A percentile compares a stretch with the other conserved stretches of the same genome.
phyloP scores from a whole-genome alignment of 2,113 vertebrate species.

The Zonotrichia leucophrys region DNA sequence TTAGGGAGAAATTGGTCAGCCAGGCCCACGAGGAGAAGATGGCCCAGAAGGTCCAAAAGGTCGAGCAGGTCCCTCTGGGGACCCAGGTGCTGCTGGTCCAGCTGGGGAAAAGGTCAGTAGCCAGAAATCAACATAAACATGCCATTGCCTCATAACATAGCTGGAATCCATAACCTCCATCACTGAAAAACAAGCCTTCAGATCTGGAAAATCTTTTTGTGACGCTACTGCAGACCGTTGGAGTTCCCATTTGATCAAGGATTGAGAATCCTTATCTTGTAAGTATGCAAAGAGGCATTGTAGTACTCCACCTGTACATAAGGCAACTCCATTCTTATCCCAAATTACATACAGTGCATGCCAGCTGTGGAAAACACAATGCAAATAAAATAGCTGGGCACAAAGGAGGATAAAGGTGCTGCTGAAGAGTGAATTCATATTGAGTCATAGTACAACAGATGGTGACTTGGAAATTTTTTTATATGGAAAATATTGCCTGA shows the following conservation, averaged over 20 bases:
- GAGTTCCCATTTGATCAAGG: neutral
- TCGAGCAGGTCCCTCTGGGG: conserved; percentile 88
- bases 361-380: neutral
- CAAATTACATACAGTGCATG: neutral
- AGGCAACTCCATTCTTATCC: neutral
- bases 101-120: conserved; percentile 92
- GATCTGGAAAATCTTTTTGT: neutral
- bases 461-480: neutral
- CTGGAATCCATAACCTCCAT: neutral
- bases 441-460: neutral
- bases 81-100: conserved; percentile 85
- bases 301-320: fast-evolving
- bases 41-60: conserved; percentile 98
- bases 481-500: neutral
- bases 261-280: neutral
- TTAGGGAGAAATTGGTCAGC: conserved; percentile 89
- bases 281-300: neutral
- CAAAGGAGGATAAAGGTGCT: neutral
- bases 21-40: conserved; percentile 90
- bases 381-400: neutral
- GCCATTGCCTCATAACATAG: neutral
- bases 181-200: neutral
- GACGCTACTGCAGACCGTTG: neutral
- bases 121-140: neutral
- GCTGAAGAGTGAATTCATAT: neutral